These are phyloP conservation scores for Calameuta pallipes DNA, from an alignment of 2,888 invertebrate species.

Conservation along the genomic window DNA sequence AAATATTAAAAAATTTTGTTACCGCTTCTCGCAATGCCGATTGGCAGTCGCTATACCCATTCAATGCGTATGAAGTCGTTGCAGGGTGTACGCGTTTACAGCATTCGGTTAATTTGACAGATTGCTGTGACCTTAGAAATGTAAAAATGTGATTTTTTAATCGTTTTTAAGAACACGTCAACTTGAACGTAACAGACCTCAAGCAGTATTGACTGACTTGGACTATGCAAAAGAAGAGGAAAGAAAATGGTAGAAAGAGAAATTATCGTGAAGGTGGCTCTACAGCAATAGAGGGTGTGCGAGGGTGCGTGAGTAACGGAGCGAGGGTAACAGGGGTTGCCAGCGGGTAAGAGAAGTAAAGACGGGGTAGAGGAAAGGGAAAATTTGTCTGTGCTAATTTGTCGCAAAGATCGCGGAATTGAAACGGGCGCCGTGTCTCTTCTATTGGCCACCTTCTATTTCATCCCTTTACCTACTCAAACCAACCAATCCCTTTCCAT, in stretches of 20 bases:
- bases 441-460: constrained; percentile 37
- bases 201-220: not conserved
- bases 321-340: constrained; percentile 28
- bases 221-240: constrained; percentile 7
- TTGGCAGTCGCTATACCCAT: too few relatives aligned
- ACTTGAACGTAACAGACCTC: not conserved
- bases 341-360: constrained; percentile 26
- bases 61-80: too few relatives aligned
- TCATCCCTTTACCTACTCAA: not conserved
- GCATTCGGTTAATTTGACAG: too few relatives aligned
- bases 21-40: too few relatives aligned
- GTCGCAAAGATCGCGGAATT: constrained; percentile 55
- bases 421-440: constrained; percentile 52
- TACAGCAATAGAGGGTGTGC: constrained; percentile 4
- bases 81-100: too few relatives aligned
- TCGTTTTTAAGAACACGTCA: not conserved
- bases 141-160: not conserved
- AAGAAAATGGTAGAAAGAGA: constrained; percentile 5
- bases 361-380: constrained; percentile 32
- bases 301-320: constrained; percentile 30
- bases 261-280: not conserved
- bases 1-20: too few relatives aligned
- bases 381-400: constrained; percentile 60
- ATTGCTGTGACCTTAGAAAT: not conserved
- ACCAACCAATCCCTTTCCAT: not conserved